Conservation (phyloP, 2,113 vertebrate genomes). For the Dinomys branickii region DNA sequence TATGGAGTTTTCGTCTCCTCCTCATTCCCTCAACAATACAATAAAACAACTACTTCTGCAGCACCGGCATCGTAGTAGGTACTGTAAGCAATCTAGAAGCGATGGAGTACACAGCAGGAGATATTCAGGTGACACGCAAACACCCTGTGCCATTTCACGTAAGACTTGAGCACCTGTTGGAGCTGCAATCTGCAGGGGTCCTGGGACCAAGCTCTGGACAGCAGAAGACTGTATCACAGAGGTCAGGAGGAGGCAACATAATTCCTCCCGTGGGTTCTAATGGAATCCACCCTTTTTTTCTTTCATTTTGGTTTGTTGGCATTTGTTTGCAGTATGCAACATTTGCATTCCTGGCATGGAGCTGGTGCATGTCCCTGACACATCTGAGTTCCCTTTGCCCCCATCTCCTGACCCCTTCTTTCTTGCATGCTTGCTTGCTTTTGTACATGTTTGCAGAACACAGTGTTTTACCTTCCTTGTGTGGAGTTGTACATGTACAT, state of each 20-base stretch:
- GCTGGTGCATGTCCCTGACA: background rate
- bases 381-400: background rate
- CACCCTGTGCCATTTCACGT: background rate
- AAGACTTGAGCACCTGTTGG: background rate
- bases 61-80: background rate
- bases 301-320: background rate
- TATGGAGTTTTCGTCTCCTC: background rate
- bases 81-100: background rate
- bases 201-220: background rate
- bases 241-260: background rate
- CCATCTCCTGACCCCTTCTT: background rate
- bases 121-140: background rate
- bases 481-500: background rate
- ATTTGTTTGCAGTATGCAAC: background rate
- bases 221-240: background rate
- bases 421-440: background rate
- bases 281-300: background rate
- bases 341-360: background rate
- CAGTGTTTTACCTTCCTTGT: background rate
- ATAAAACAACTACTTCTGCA: background rate
- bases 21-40: background rate
- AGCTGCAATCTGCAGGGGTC: background rate
- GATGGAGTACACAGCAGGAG: background rate
- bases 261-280: background rate
- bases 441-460: background rate